phyloP scores from a whole-genome alignment of 64 coral and sea anemone species.

The Hydrozoanthus tunicans region DNA sequence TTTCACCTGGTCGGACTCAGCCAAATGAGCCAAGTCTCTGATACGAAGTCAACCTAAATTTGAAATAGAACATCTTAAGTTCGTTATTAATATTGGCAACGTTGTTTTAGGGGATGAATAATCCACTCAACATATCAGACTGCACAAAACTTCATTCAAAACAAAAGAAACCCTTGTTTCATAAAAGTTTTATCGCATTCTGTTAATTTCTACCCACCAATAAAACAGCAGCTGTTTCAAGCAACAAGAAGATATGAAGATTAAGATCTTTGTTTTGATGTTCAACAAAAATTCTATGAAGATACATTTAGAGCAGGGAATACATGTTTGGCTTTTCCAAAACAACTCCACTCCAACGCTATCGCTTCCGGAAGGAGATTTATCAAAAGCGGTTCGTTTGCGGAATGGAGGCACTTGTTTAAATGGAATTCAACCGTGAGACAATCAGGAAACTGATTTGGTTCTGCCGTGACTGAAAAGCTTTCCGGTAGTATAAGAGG shows the following conservation, averaged over 20 bases:
- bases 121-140: not conserved
- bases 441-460: not conserved
- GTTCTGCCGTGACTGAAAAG: not conserved
- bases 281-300: not conserved
- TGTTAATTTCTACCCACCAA: not conserved
- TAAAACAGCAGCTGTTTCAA: constrained; percentile 6
- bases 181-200: constrained; percentile 32
- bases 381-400: constrained; percentile 46
- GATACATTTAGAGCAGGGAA: not conserved
- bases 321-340: not conserved
- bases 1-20: not conserved
- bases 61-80: not conserved
- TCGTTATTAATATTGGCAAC: not conserved
- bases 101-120: not conserved
- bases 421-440: not conserved
- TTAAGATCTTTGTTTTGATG: not conserved
- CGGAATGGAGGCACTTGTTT: not conserved
- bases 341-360: not conserved
- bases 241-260: not conserved
- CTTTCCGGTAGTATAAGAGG: not conserved
- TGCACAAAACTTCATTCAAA: not conserved
- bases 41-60: not conserved
- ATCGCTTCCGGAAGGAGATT: constrained; percentile 3
- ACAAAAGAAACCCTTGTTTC: not conserved
- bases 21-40: not conserved